Evolutionary conservation across 2,888 invertebrate species (phyloP).

Genomic region (Xylota sylvarum): DNA sequence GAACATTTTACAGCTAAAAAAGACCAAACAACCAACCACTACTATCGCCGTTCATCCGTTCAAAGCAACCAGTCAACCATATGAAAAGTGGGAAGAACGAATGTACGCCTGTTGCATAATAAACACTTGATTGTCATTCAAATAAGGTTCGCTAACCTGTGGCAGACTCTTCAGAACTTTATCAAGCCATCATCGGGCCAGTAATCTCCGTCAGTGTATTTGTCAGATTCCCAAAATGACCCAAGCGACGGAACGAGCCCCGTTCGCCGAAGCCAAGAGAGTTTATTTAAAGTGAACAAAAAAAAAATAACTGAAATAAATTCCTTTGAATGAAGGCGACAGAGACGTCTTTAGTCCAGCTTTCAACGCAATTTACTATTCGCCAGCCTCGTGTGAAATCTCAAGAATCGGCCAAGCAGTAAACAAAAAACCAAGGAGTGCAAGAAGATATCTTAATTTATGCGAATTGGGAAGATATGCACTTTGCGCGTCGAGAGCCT

Average conservation of each 20-base stretch:
- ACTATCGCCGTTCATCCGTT: conserved; percentile 62
- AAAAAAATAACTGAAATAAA: conserved; percentile 50
- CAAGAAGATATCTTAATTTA: conserved; percentile 72
- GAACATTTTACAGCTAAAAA: conserved; percentile 67
- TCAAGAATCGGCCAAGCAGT: conserved; percentile 33
- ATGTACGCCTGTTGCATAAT: conserved; percentile 83
- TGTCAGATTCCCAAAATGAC: conserved; percentile 58
- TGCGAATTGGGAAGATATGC: conserved; percentile 61
- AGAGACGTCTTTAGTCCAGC: conserved; percentile 29
- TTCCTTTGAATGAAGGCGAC: conserved; percentile 55
- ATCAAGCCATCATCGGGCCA: conserved; percentile 52
- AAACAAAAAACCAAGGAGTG: conserved; percentile 28
- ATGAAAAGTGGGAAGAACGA: conserved; percentile 72
- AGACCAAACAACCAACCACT: conserved; percentile 22
- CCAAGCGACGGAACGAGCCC: conserved; percentile 5
- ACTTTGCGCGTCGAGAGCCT: conserved; percentile 36
- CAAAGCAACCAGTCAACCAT: conserved; percentile 55
- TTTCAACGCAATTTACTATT: conserved; percentile 37
- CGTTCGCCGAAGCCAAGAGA: not conserved
- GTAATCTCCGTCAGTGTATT: conserved; percentile 40
- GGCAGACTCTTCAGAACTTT: conserved; percentile 73
- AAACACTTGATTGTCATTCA: conserved; percentile 81
- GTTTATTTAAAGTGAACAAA: conserved; percentile 38
- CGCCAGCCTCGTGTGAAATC: conserved; percentile 57
- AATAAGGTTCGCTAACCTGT: conserved; percentile 77